Evolutionary conservation across 2,888 invertebrate genomes (phyloP).

Genomic region (Xanthorhoe spadicearia): DNA sequence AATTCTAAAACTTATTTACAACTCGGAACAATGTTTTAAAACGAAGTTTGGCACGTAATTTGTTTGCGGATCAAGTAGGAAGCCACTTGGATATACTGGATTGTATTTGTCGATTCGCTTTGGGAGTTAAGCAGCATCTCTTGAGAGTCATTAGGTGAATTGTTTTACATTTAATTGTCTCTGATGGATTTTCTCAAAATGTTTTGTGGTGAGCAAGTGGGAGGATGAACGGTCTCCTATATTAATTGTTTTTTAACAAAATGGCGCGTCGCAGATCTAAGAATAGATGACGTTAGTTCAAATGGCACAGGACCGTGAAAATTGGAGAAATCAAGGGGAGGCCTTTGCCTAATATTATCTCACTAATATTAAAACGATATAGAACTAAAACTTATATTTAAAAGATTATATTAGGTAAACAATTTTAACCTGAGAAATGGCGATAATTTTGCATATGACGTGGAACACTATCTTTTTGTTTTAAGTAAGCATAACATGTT

Average conservation of each 20-base stretch:
- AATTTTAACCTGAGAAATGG: no score
- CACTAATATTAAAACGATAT: no score
- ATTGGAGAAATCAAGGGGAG: no score
- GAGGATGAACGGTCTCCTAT: not conserved
- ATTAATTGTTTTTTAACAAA: not conserved
- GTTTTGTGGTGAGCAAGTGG: conserved; percentile 8
- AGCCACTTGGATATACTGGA: conserved; percentile 44
- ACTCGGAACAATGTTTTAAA: conserved; percentile 43
- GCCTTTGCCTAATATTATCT: no score
- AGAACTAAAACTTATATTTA: no score
- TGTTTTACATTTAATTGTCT: conserved; percentile 32
- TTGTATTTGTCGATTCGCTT: conserved; percentile 38
- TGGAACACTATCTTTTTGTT: no score
- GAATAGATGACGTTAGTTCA: no score
- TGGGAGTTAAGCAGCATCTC: conserved; percentile 23
- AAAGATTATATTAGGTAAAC: no score
- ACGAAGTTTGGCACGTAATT: conserved; percentile 47
- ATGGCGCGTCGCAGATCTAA: no score
- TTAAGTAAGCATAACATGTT: no score
- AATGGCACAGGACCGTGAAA: no score
- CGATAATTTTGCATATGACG: no score
- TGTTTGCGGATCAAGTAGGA: conserved; percentile 49
- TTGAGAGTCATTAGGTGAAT: conserved; percentile 28
- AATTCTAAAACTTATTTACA: conserved; percentile 37
- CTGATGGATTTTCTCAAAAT: conserved; percentile 22